Base-by-base conservation (phyloP, 2,113 vertebrate species). In the Ammodytes marinus region DNA sequence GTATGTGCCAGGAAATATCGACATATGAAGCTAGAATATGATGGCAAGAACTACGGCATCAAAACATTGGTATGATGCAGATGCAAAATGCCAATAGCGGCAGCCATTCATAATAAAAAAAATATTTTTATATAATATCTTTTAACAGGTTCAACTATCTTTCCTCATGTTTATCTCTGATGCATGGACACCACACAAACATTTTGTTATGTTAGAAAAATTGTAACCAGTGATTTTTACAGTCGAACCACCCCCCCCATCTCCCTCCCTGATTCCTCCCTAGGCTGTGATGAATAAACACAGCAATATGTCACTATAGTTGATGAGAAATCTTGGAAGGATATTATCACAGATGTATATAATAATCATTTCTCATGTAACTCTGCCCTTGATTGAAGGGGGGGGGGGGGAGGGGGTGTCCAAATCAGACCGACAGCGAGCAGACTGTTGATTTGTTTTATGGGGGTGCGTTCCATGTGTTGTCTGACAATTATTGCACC, bases 371-470 rank as follows among this genome's bases (percentile, higher is more conserved):
- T 67, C 42, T 57, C 40, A 14, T 60, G 39, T 59, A 80, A 47
- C 39, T 47, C n/a, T n/a, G n/a, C 15, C 1, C 15, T 47, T n/a
- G 8, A 86, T 82, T 80, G 65, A 70, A 69, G n/a, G n/a, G n/a
- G n/a, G n/a, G n/a, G n/a, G n/a, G n/a, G 49, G 39, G 70, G 46
- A 59, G 45, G 68, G 57, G 27, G 19, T 3, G 60, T 69, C 27
- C 46, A 40, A 70, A 47, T 42, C 15, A 82, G 72, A 74, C 49
- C 35, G 47, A 2, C 80, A 82, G 74, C 74, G 69, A 69, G 49
- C 85, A 39, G 72, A 66, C 42, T 71, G 68, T 59, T 75, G 64
- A 68, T 77, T 68, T 64, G 49, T 71, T 77, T 80, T 77, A 79
- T 52, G 46, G 40, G 69, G 14, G 57, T 43, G n/a, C n/a, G 0